Conservation (phyloP, 2,113 vertebrate species). For the Ariopsis seemanni region DNA sequence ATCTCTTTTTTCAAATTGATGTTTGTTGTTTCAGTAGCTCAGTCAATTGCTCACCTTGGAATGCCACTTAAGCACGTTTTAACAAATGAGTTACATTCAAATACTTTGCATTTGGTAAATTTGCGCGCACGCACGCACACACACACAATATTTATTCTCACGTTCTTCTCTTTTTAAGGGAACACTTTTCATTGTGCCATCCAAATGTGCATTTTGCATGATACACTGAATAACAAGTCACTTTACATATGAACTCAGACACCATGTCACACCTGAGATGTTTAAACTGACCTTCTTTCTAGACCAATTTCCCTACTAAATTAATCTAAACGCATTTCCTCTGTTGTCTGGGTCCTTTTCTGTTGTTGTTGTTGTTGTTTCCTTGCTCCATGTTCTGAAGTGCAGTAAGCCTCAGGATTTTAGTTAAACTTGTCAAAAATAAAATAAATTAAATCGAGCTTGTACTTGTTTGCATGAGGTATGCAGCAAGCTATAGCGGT, state of each 20-base stretch:
- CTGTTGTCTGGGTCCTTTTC: not conserved
- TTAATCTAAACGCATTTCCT: slow-evolving; percentile 7
- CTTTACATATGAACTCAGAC: slow-evolving; percentile 14
- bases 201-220: slow-evolving; percentile 26
- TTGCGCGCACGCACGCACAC: slow-evolving; percentile 4
- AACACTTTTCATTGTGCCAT: not conserved
- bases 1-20: not conserved
- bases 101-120: slow-evolving; percentile 4
- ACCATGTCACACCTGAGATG: slow-evolving; percentile 10
- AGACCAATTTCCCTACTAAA: slow-evolving; percentile 25
- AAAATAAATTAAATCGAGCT: not conserved
- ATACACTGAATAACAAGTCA: slow-evolving; percentile 29
- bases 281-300: slow-evolving; percentile 11
- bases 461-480: not conserved
- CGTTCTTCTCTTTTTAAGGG: slow-evolving; percentile 11
- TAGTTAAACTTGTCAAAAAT: not conserved
- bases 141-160: slow-evolving; percentile 6
- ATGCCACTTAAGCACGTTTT: slow-evolving; percentile 30
- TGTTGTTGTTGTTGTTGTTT: too few relatives aligned
- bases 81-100: slow-evolving; percentile 22
- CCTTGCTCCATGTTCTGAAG: not conserved
- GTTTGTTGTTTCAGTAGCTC: slow-evolving; percentile 1
- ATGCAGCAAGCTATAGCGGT: not conserved
- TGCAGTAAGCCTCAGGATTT: not conserved
- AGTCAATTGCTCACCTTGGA: not conserved